Evolutionary conservation across 2,797 vertebrate species (phyloP).

Genomic region (Sciaenops ocellatus): DNA sequence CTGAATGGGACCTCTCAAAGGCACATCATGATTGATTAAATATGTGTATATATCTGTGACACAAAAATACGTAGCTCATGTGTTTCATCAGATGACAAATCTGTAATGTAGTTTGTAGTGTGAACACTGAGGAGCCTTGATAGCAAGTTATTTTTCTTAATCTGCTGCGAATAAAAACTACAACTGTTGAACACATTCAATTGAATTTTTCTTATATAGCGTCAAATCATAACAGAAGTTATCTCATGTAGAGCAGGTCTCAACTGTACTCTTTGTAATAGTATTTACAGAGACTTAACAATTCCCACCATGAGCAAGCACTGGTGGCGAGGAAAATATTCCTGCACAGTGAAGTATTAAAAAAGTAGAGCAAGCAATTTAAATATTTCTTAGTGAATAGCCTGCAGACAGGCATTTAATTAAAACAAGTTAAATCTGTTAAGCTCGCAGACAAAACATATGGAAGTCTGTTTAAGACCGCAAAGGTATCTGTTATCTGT

Average conservation of each 20-base stretch:
- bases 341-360: background rate
- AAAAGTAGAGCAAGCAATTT: background rate
- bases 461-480: background rate
- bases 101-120: background rate
- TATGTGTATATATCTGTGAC: background rate
- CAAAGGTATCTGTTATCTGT: background rate
- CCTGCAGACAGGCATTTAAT: conserved; percentile 5
- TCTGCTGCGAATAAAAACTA: background rate
- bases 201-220: too few relatives aligned
- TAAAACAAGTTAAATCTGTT: background rate
- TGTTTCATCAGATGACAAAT: conserved; percentile 7
- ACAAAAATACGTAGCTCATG: background rate
- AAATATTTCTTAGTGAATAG: background rate
- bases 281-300: too few relatives aligned
- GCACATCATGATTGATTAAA: background rate
- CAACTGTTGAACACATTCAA: background rate
- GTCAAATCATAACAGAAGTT: too few relatives aligned
- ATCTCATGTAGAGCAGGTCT: too few relatives aligned
- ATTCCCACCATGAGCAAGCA: too few relatives aligned
- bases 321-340: too few relatives aligned
- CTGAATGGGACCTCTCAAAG: background rate
- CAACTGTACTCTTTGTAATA: too few relatives aligned
- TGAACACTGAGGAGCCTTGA: background rate
- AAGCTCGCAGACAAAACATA: conserved; percentile 12
- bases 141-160: background rate